phyloP scores from a whole-genome alignment of 2,888 invertebrate species.

The Pelosia muscerda region DNA sequence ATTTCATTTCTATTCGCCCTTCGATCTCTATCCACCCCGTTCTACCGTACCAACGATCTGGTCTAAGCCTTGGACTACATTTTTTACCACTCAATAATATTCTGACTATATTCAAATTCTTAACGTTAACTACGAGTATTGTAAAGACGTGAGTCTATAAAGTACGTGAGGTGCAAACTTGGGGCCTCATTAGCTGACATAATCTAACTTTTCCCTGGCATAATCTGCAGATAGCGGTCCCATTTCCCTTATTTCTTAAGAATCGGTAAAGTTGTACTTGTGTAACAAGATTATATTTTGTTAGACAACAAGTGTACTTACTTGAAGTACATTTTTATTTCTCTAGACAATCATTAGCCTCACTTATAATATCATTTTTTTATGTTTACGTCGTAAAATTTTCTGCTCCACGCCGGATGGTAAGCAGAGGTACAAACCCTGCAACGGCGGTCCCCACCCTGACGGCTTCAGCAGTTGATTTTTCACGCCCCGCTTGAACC shows the following conservation, averaged over 20 bases:
- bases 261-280: constrained; percentile 14
- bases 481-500: too few species aligned
- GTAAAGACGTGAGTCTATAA: constrained; percentile 59
- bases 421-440: too few species aligned
- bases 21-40: too few species aligned
- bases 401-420: too few species aligned
- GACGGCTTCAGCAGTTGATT: too few species aligned
- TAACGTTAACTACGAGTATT: constrained; percentile 32
- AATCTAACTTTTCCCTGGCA: constrained; percentile 52
- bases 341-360: neutral
- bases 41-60: too few species aligned
- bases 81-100: constrained; percentile 11
- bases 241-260: constrained; percentile 5
- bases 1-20: too few species aligned
- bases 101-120: constrained; percentile 44
- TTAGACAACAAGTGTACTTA: neutral
- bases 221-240: constrained; percentile 6
- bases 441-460: too few species aligned
- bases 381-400: too few species aligned
- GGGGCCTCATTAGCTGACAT: constrained; percentile 51
- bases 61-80: too few species aligned
- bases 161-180: constrained; percentile 61
- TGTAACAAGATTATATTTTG: constrained; percentile 23
- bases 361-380: too few species aligned
- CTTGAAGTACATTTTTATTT: neutral